Conservation (phyloP, 2,113 vertebrate species). For the Columba livia region DNA sequence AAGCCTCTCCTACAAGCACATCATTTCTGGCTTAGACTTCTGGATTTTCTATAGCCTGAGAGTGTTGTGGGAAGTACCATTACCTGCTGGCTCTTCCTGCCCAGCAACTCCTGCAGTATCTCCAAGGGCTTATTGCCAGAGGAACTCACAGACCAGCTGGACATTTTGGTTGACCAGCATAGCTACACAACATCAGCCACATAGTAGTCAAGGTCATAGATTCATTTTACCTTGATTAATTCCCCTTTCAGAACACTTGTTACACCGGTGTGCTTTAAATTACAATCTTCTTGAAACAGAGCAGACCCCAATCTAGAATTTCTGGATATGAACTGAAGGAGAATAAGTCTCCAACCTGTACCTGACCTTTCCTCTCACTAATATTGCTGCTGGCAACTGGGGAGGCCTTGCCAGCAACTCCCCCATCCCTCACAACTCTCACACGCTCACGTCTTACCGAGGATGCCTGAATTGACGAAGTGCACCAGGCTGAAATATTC, state of each 20-base stretch:
- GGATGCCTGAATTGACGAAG: slow-evolving; percentile 93
- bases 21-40: not conserved
- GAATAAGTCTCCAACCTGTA: not conserved
- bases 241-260: not conserved
- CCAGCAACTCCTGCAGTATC: not conserved
- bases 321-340: not conserved
- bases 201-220: not conserved
- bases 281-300: not conserved
- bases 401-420: not conserved
- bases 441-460: slow-evolving; percentile 78
- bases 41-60: not conserved
- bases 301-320: not conserved
- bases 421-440: not conserved
- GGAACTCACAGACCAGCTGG: not conserved
- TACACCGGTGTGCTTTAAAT: not conserved
- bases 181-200: not conserved
- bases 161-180: not conserved
- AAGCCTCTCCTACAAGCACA: not conserved
- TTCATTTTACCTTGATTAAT: not conserved
- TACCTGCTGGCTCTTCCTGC: not conserved
- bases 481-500: slow-evolving; percentile 98
- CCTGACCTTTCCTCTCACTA: not conserved
- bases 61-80: not conserved
- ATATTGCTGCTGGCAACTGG: not conserved
- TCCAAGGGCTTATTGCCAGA: not conserved